A percentile compares a stretch with the other conserved stretches of the same genome.
phyloP scores from a whole-genome alignment of 2,797 vertebrate genomes.

The Apogon talboti region DNA sequence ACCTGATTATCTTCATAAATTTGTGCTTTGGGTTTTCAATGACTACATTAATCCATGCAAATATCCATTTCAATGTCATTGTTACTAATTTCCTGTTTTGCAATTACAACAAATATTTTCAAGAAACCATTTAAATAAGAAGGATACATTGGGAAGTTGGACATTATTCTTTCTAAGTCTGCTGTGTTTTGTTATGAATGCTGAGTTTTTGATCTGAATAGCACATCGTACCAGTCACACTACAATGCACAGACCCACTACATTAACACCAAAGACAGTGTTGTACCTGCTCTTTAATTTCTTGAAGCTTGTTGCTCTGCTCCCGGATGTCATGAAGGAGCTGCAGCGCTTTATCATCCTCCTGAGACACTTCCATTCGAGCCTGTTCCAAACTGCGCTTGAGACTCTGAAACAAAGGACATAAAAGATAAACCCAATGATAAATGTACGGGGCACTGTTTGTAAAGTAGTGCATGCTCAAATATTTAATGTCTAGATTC shows the following conservation, averaged over 20 bases:
- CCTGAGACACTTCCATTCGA: slow-evolving; percentile 97
- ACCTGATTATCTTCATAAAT: background rate
- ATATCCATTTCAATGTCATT: background rate
- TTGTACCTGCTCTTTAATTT: slow-evolving; percentile 98
- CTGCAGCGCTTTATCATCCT: slow-evolving; percentile 98
- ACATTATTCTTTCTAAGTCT: too few relatives aligned
- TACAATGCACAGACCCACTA: too few relatives aligned
- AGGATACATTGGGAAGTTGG: too few relatives aligned
- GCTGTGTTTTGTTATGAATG: too few relatives aligned
- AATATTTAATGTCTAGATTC: too few relatives aligned
- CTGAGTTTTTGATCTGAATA: too few relatives aligned
- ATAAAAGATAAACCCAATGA: background rate
- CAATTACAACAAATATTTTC: too few relatives aligned
- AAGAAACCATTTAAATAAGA: too few relatives aligned
- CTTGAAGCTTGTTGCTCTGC: slow-evolving; percentile 98
- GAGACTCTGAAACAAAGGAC: slow-evolving; percentile 88
- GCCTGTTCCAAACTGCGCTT: slow-evolving; percentile 99
- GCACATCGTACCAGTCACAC: too few relatives aligned
- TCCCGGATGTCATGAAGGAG: slow-evolving; percentile 98
- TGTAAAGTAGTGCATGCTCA: too few relatives aligned
- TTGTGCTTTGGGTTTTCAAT: background rate
- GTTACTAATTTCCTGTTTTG: too few relatives aligned
- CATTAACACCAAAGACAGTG: background rate
- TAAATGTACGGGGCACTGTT: too few relatives aligned
- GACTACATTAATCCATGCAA: background rate